Conservation (phyloP, 2,888 invertebrate genomes). For the Drosophila imparisetae region DNA sequence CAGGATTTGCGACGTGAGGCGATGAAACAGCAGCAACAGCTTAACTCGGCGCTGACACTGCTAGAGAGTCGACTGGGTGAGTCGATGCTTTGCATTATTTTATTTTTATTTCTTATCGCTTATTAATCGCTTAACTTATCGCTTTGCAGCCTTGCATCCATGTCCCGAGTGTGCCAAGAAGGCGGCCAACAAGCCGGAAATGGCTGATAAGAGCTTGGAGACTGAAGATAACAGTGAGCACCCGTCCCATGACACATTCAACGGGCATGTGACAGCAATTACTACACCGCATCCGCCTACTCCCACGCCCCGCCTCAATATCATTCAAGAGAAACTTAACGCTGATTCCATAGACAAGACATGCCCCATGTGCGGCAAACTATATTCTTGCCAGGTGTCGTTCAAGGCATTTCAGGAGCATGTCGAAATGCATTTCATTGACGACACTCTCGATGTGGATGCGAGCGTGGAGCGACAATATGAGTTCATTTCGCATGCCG, state of each 20-base stretch:
- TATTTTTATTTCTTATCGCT: neutral
- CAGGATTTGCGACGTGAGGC: constrained; percentile 87
- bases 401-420: constrained; percentile 90
- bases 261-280: constrained; percentile 29
- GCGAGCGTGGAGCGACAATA: constrained; percentile 86
- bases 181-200: constrained; percentile 81
- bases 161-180: constrained; percentile 81
- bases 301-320: constrained; percentile 78
- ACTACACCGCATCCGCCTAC: constrained; percentile 1
- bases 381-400: constrained; percentile 86
- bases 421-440: constrained; percentile 91
- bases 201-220: constrained; percentile 83
- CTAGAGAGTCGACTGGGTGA: constrained; percentile 85
- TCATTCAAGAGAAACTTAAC: constrained; percentile 80
- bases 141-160: constrained; percentile 67
- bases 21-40: constrained; percentile 87
- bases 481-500: constrained; percentile 85
- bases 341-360: constrained; percentile 86
- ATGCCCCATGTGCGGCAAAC: constrained; percentile 91
- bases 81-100: neutral
- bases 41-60: constrained; percentile 84
- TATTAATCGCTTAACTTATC: neutral
- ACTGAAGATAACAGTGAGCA: constrained; percentile 78
- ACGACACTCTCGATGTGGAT: constrained; percentile 86
- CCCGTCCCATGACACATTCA: constrained; percentile 10